Conservation (phyloP, 2,113 vertebrate species). For the Leucopsar rothschildi region DNA sequence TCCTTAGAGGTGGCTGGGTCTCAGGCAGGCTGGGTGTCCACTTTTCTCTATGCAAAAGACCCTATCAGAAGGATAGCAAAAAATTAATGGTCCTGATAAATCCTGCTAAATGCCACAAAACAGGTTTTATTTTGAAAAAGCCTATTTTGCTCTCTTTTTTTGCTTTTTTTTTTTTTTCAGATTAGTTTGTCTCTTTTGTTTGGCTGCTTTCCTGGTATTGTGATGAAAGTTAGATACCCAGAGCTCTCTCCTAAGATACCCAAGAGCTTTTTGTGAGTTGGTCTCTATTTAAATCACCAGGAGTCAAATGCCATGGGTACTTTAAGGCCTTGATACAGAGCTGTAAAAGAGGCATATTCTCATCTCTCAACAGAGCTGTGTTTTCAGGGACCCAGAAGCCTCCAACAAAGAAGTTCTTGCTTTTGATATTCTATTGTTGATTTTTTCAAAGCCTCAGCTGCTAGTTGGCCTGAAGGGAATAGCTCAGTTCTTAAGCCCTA, state of each 20-base stretch:
- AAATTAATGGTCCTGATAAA: not conserved
- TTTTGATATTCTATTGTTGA: conserved; percentile 44
- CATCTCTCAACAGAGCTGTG: not conserved
- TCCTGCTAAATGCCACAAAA: not conserved
- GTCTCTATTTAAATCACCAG: not conserved
- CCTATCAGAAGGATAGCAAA: not conserved
- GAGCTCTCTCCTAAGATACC: not conserved
- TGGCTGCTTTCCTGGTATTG: not conserved
- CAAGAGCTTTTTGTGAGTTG: not conserved
- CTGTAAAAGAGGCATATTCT: not conserved
- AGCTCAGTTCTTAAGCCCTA: conserved; percentile 15
- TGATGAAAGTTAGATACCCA: not conserved
- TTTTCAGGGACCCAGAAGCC: not conserved
- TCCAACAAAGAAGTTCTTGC: not conserved
- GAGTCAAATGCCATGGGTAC: not conserved
- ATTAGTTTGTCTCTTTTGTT: not conserved
- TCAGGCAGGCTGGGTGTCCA: not conserved
- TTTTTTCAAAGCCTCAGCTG: conserved; percentile 38
- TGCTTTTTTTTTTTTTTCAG: no score
- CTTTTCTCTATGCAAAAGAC: not conserved
- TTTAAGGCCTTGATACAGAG: not conserved
- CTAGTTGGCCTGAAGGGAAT: not conserved
- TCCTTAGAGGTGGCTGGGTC: not conserved
- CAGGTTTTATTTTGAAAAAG: not conserved
- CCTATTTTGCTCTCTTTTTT: fast-evolving